Evolutionary conservation across 2,888 invertebrate species (phyloP).

Genomic region (Auanema freiburgensis): DNA sequence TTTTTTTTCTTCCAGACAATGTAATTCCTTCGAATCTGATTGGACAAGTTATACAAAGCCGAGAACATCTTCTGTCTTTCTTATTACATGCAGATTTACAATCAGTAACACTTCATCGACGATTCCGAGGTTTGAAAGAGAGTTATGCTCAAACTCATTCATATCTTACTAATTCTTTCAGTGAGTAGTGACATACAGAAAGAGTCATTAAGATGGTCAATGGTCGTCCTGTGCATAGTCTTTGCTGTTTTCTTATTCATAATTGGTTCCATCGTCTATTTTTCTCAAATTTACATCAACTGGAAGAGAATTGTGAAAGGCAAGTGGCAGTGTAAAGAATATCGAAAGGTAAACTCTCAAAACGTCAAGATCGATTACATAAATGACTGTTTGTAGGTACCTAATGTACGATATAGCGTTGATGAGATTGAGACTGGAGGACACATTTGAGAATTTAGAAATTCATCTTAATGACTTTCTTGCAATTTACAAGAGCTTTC

Average conservation of each 20-base stretch:
- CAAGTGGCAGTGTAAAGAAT: conserved; percentile 21
- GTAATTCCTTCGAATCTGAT: conserved; percentile 5
- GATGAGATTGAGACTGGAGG: conserved; percentile 20
- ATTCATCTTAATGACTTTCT: too few relatives aligned
- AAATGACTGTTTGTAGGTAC: conserved; percentile 8
- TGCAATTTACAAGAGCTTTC: too few relatives aligned
- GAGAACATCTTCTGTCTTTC: conserved; percentile 22
- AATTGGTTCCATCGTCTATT: conserved; percentile 15
- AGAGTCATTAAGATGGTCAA: not conserved
- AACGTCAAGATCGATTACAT: too few relatives aligned
- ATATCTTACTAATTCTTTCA: not conserved
- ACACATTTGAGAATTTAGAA: conserved; percentile 9
- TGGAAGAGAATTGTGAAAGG: conserved; percentile 23
- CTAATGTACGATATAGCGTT: conserved; percentile 20
- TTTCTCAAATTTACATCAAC: conserved; percentile 22
- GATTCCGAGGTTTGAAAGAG: conserved; percentile 13
- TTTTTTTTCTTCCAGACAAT: conserved; percentile 11
- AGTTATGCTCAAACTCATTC: not conserved
- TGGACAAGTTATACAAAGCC: conserved; percentile 17
- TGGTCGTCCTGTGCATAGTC: conserved; percentile 10
- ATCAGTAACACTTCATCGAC: conserved; percentile 9
- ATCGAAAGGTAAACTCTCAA: conserved; percentile 11
- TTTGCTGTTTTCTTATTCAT: conserved; percentile 15
- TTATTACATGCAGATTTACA: conserved; percentile 17
- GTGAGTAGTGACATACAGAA: not conserved